Evolutionary conservation across 2,888 invertebrate genomes (phyloP), one percentile per base, ranked within the genome.

Genomic region (Subacronicta megacephala): DNA sequence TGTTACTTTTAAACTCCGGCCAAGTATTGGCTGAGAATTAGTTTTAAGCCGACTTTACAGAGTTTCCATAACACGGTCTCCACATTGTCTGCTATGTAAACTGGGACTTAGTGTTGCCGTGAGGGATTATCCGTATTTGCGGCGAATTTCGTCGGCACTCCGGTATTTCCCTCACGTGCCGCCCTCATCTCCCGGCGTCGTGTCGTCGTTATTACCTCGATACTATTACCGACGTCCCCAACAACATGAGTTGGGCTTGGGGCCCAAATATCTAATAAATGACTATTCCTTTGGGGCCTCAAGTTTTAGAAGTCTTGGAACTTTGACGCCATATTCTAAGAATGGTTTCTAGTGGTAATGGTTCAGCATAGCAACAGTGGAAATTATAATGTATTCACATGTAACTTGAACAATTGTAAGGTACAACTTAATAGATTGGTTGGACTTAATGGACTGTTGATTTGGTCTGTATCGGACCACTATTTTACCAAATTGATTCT

Each of bases 191-290:
- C 83, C 83, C 82, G 84, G 78, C 84, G 88, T 88, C 88, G 87
- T 84, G 82, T 82, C 87, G 84, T 81, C 87, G 87, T 89, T 91
- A 91, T 92, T 91, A 91, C 90, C 84, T 87, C 83, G 78, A 87
- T 84, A 89, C 90, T 87, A 88, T 89, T 88, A 84, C 87, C 78
- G 75, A 70, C 71, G 72, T 72, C 79, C 76, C 77, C 61, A 62
- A 75, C 72, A 75, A 77, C 78, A 76, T 72, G 77, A 82, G 68
- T 80, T 80, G 72, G 80, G 77, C 67, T 80, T 80, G 72, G 80
- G 77, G 74, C 72, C 73, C 72, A 81, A 83, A 82, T 80, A 79
- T 75, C 68, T 68, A 63, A 74, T 68, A 77, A 75, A 75, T 65
- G 54, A 77, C 75, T 75, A 61, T 77, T 77, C 64, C 65, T 75